These are phyloP conservation scores for Acinonyx jubatus DNA, from an alignment of 2,113 vertebrate species.

Conservation along the genomic window DNA sequence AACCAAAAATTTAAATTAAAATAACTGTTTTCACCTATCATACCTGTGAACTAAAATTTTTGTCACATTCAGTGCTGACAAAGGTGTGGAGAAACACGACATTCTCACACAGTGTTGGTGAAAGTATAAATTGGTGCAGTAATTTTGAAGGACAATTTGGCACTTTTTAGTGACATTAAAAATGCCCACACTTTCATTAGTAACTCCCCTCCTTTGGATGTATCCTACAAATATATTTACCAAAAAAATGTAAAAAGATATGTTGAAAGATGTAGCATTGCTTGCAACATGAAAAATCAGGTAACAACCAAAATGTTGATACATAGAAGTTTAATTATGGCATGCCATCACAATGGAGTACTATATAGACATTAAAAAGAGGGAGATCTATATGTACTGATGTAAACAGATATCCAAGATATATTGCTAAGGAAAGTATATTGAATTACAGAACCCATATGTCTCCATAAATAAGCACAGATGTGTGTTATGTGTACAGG, in stretches of 20 bases:
- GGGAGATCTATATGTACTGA: neutral
- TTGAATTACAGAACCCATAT: neutral
- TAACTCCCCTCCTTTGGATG: neutral
- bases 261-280: neutral
- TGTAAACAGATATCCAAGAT: neutral
- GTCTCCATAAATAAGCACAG: neutral
- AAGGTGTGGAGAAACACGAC: neutral
- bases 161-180: neutral
- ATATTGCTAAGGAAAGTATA: neutral
- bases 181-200: neutral
- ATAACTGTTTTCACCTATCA: neutral
- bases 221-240: neutral
- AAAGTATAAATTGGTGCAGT: neutral
- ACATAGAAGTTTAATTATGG: constrained; percentile 24
- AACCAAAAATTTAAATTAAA: neutral
- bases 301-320: constrained; percentile 19
- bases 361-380: neutral
- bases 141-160: neutral
- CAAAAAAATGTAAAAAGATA: neutral
- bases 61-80: neutral
- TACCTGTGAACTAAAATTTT: neutral
- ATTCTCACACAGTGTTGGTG: neutral
- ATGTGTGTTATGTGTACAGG: neutral
- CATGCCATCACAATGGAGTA: neutral
- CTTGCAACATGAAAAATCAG: neutral